These are phyloP conservation scores for Kryphioiulus occultus DNA, from an alignment of 2,888 invertebrate genomes.

Conservation along the genomic window DNA sequence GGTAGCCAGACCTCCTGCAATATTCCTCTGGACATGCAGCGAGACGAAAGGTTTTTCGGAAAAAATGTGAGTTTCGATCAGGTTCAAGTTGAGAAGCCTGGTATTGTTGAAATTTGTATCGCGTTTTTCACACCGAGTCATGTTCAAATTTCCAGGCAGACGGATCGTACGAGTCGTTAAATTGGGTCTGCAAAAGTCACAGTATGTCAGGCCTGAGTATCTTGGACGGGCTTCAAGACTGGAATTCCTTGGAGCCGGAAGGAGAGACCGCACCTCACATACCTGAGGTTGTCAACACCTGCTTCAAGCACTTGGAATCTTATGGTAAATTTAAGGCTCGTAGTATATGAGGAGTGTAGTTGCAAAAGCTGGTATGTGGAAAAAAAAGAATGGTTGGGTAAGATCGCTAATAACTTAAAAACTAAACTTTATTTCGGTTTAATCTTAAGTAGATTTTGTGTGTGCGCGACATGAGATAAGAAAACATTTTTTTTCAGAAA, in stretches of 20 bases:
- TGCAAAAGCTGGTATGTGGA: too few relatives aligned
- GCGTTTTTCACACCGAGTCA: neutral
- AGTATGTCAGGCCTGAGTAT: conserved; percentile 64
- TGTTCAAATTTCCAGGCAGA: conserved; percentile 32
- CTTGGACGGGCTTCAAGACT: conserved; percentile 59
- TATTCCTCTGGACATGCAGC: conserved; percentile 49
- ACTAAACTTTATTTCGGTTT: too few relatives aligned
- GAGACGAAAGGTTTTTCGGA: conserved; percentile 43
- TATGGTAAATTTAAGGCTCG: conserved; percentile 67
- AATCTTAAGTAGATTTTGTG: too few relatives aligned
- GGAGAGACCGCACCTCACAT: conserved; percentile 65
- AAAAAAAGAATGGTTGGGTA: too few relatives aligned
- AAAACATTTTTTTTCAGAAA: too few relatives aligned
- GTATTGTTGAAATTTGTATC: neutral
- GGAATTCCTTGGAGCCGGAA: conserved; percentile 43
- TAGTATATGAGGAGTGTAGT: neutral
- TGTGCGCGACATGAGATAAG: too few relatives aligned
- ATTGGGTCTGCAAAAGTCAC: conserved; percentile 56
- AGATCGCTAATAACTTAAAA: too few relatives aligned
- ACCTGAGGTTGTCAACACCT: conserved; percentile 79
- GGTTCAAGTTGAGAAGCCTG: neutral
- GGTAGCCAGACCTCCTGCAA: conserved; percentile 54
- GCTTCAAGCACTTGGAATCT: conserved; percentile 80
- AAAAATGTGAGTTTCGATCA: conserved; percentile 43
- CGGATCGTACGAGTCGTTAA: conserved; percentile 55